Evolutionary conservation across 2,888 invertebrate species (phyloP).

Genomic region (Drosophila maculinotata): DNA sequence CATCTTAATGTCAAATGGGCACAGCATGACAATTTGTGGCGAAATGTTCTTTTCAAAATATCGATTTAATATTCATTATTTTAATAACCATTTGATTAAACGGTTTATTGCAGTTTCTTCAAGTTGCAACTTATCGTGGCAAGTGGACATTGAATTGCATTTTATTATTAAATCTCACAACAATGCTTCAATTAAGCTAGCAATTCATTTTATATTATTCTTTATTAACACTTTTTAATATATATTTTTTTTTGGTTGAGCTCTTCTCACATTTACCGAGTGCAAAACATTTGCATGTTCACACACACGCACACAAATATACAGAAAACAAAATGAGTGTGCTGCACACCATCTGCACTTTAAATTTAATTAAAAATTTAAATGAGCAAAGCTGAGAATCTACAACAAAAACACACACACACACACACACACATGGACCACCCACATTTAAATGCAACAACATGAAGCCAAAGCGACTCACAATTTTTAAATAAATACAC

Average conservation of each 20-base stretch:
- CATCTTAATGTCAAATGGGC: too few relatives aligned
- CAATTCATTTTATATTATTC: neutral
- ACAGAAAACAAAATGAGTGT: constrained; percentile 20
- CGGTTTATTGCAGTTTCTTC: neutral
- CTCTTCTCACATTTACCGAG: constrained; percentile 7
- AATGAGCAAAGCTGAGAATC: constrained; percentile 56
- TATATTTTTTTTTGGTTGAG: neutral
- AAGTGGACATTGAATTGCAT: neutral
- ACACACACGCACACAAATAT: constrained; percentile 15
- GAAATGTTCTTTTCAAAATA: constrained; percentile 1
- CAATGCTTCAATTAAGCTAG: neutral
- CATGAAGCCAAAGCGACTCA: constrained; percentile 23
- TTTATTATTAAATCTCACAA: constrained; percentile 4
- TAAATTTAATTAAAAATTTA: constrained; percentile 76
- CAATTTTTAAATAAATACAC: constrained; percentile 31
- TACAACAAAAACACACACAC: constrained; percentile 20
- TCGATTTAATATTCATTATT: neutral
- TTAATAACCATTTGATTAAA: neutral
- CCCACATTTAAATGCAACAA: too few relatives aligned
- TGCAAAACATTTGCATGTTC: constrained; percentile 48
- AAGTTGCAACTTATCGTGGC: neutral
- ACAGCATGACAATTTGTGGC: too few relatives aligned
- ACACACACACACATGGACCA: constrained; percentile 2
- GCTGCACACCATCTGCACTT: constrained; percentile 46
- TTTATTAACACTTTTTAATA: neutral